Base-by-base conservation (phyloP, 1,140 invertebrate species). In the Cyclargus thomasi region DNA sequence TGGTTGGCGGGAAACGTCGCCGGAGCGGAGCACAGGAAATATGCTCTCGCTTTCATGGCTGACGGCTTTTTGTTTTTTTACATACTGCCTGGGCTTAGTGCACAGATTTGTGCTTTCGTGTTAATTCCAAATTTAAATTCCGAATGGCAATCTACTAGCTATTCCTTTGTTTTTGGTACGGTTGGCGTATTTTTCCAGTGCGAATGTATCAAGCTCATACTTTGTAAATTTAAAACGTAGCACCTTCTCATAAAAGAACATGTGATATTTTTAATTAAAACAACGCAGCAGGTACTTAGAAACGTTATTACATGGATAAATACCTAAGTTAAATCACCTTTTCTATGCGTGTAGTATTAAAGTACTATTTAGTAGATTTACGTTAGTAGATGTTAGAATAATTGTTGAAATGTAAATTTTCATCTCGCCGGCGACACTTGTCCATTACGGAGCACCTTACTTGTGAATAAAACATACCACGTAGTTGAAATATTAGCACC, bases 1-100 rank as follows among this genome's bases (percentile, higher is more conserved):
- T 64, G 66, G 67, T 63, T 55, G 53, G 59, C 59, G 67, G 67
- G 67, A 69, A 63, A 70, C 63, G 69, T 68, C 67, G 17, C 71
- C 59, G 63, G 65, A 18, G 17, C 59, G 39, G 23, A 63, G 29
- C 64, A 64, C 70, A 66, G 70, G 70, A 71, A 71, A 71, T 68
- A 68, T 68, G 64, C 68, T 66, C 53, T 36, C 67, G 67, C 55
- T 59, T 59, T 59, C 55, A 59, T 21, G 39, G 39, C 39, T 47
- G 39, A 47, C 39, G 39, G 39, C 11, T 16, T 47, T 47, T 39
- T 39, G 1, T 39, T 47, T 47, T 47, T 47, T 47, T 47, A 14
- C 14, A 16, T 47, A 47, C 39, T 47, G 39, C 11, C 39, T 16
- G 39, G 39, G 10, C 14, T 47, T 47, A 16, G 39, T 47, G 39